phyloP scores from a whole-genome alignment of 2,797 vertebrate species.

The Siniperca obscura region DNA sequence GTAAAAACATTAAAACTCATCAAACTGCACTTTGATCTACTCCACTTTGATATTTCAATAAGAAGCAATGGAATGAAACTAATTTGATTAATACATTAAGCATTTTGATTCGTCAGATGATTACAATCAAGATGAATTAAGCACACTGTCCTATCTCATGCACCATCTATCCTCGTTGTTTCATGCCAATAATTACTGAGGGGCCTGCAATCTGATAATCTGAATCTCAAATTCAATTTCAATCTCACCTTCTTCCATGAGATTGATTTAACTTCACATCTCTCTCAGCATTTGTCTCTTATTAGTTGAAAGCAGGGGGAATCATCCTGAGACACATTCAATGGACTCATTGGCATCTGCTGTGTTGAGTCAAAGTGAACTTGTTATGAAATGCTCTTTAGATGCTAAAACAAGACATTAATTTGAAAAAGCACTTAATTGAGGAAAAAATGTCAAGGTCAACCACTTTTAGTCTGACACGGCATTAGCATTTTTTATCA shows the following conservation, averaged over 20 bases:
- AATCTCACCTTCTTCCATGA: constrained; percentile 55
- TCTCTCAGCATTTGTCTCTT: constrained; percentile 14
- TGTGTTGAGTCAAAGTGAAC: constrained; percentile 23
- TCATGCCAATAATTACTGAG: constrained; percentile 69
- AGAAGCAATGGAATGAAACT: constrained; percentile 66
- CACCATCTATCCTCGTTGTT: constrained; percentile 58
- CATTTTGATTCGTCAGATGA: constrained; percentile 76
- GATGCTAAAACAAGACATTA: constrained; percentile 37
- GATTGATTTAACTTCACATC: constrained; percentile 52
- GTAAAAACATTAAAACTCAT: constrained; percentile 61
- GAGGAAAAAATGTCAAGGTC: constrained; percentile 46
- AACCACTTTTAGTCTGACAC: constrained; percentile 9
- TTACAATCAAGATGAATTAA: constrained; percentile 68
- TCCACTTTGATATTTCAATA: constrained; percentile 66
- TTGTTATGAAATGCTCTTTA: constrained; percentile 36
- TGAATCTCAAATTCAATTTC: constrained; percentile 67
- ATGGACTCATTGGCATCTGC: constrained; percentile 9
- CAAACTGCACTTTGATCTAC: constrained; percentile 66
- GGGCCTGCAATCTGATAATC: constrained; percentile 57
- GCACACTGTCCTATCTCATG: constrained; percentile 55
- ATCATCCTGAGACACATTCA: constrained; percentile 1
- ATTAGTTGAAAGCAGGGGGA: constrained; percentile 19
- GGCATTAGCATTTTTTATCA: constrained; percentile 40
- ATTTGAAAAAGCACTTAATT: constrained; percentile 36
- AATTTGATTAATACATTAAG: constrained; percentile 78